Percentiles rank a stretch among this genome's conserved stretches.
phyloP scores from a whole-genome alignment of 92 coral and sea anemone genomes.

The Phymanthus crucifer region DNA sequence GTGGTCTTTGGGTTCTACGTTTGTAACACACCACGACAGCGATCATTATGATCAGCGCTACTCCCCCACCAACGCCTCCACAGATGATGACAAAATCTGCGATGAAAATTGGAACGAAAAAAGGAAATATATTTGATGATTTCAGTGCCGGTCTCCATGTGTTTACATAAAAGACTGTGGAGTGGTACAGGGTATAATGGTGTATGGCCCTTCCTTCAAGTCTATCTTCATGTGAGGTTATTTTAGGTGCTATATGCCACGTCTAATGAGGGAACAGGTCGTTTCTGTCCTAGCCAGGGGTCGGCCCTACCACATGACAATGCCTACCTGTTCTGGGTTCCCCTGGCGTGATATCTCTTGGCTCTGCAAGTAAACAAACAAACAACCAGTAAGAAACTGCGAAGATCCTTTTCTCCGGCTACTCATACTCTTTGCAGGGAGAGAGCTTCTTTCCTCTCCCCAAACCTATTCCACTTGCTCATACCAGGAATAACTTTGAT shows the following conservation, averaged over 20 bases:
- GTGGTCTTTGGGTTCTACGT: slow-evolving; percentile 20
- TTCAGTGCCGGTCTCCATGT: neutral
- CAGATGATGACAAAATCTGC: neutral
- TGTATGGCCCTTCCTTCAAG: no score
- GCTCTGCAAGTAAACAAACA: neutral
- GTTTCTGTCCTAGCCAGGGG: no score
- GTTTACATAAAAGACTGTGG: no score
- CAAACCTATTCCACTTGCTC: no score
- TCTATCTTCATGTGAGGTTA: no score
- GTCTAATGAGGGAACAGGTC: no score
- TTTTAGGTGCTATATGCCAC: no score
- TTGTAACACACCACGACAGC: neutral
- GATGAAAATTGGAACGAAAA: neutral
- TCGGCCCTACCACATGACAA: neutral
- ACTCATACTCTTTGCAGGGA: no score
- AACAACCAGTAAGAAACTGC: neutral
- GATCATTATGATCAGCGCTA: neutral
- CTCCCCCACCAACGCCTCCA: slow-evolving; percentile 18
- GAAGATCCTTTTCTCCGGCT: no score
- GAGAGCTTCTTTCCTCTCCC: no score
- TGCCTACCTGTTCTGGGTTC: neutral
- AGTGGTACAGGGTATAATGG: no score
- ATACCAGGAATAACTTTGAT: slow-evolving; percentile 37
- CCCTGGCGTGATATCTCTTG: neutral
- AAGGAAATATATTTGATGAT: neutral